phyloP scores from a whole-genome alignment of 2,113 vertebrate genomes.

The Pangasianodon hypophthalmus region DNA sequence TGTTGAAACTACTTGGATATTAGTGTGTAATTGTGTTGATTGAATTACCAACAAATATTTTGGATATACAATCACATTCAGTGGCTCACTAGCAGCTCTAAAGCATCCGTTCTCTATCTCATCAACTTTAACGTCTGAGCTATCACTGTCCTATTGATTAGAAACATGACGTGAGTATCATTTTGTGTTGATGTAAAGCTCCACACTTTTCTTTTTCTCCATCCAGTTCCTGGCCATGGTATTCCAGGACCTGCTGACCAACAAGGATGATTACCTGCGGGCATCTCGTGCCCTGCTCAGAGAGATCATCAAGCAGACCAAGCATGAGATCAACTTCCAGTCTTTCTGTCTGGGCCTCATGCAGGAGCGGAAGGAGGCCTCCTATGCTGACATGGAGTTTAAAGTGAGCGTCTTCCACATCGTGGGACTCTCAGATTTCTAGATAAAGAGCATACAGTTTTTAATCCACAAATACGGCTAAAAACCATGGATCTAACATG shows the following conservation, averaged over 20 bases:
- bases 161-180: neutral
- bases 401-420: constrained; percentile 74
- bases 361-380: constrained; percentile 93
- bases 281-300: constrained; percentile 90
- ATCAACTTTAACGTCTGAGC: neutral
- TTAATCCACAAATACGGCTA: neutral
- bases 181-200: neutral
- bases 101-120: neutral
- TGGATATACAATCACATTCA: neutral
- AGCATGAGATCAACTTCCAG: constrained; percentile 98
- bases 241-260: constrained; percentile 95
- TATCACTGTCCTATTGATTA: no score
- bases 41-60: neutral
- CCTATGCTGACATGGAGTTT: constrained; percentile 92
- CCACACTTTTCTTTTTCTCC: neutral
- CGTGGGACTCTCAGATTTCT: neutral
- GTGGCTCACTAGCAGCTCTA: neutral
- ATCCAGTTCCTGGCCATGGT: constrained; percentile 95
- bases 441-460: neutral
- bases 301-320: constrained; percentile 98
- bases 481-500: neutral
- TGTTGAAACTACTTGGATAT: neutral
- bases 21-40: neutral
- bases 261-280: constrained; percentile 93
- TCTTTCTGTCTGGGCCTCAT: constrained; percentile 96